Percentiles rank a stretch among this genome's conserved stretches.
Evolutionary conservation across 2,888 invertebrate species (phyloP).

Genomic region (Ramazzottius varieornatus): DNA sequence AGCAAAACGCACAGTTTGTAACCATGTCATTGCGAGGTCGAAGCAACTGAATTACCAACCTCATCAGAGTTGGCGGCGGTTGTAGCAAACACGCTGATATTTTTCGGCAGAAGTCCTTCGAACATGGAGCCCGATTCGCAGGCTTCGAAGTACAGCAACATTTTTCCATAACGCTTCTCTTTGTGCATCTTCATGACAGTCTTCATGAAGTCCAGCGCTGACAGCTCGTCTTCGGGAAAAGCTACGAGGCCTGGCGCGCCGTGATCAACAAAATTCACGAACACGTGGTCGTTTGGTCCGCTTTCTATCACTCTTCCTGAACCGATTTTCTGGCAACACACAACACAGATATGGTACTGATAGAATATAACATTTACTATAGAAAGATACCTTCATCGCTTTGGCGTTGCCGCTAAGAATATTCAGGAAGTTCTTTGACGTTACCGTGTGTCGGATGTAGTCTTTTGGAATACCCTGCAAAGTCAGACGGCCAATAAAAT

Average conservation of each 20-base stretch:
- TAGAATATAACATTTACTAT: too few relatives aligned
- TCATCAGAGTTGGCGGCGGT: conserved; percentile 33
- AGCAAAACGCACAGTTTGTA: too few relatives aligned
- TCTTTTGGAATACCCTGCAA: conserved; percentile 28
- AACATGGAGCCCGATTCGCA: conserved; percentile 38
- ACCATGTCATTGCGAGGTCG: too few relatives aligned
- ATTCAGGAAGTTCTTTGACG: conserved; percentile 30
- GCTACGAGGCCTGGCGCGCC: conserved; percentile 32
- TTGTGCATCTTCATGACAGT: conserved; percentile 24
- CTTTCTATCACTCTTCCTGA: neutral
- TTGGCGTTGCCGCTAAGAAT: conserved; percentile 29
- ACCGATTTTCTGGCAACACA: neutral
- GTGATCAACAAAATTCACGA: conserved; percentile 36
- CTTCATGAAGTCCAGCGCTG: conserved; percentile 15
- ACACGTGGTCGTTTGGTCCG: conserved; percentile 29
- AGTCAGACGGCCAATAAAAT: too few relatives aligned
- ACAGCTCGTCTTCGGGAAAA: conserved; percentile 26
- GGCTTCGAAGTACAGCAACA: conserved; percentile 34
- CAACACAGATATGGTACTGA: too few relatives aligned
- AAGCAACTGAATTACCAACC: neutral
- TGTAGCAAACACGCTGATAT: conserved; percentile 32
- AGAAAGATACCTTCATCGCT: conserved; percentile 17
- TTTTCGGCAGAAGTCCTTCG: conserved; percentile 25
- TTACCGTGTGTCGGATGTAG: conserved; percentile 28
- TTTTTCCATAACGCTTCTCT: conserved; percentile 25